A percentile compares a stretch with the other conserved stretches of the same genome.
These are phyloP conservation scores for Ptychoptera contaminata DNA, from an alignment of 2,888 invertebrate species.

Conservation along the genomic window DNA sequence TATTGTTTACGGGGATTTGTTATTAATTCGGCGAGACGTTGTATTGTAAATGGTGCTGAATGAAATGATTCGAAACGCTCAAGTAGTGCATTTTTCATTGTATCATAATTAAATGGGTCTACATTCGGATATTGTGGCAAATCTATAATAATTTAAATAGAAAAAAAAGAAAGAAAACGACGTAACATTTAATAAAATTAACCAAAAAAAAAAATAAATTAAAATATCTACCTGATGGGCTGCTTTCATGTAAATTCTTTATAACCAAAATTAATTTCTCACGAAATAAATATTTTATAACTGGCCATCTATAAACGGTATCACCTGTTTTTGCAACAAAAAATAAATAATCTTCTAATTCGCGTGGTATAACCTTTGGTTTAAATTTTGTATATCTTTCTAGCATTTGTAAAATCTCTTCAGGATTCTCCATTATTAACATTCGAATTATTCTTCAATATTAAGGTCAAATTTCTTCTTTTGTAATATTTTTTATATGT, in stretches of 20 bases:
- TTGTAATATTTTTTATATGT: too few relatives aligned
- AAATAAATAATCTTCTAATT: slow-evolving; percentile 75
- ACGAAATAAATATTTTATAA: slow-evolving; percentile 73
- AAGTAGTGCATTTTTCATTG: slow-evolving; percentile 67
- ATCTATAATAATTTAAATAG: slow-evolving; percentile 37
- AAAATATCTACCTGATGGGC: slow-evolving; percentile 34
- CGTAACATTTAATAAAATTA: background rate
- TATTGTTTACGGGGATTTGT: slow-evolving; percentile 87
- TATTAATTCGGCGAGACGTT: slow-evolving; percentile 86
- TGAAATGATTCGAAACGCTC: slow-evolving; percentile 70
- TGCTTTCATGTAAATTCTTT: slow-evolving; percentile 71
- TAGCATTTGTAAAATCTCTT: slow-evolving; percentile 66
- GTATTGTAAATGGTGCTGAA: slow-evolving; percentile 91
- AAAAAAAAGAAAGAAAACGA: slow-evolving; percentile 10
- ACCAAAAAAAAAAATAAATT: slow-evolving; percentile 1
- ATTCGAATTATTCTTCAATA: slow-evolving; percentile 7
- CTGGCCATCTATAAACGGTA: slow-evolving; percentile 82
- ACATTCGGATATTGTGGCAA: slow-evolving; percentile 81
- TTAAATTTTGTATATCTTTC: slow-evolving; percentile 67
- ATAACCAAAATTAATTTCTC: slow-evolving; percentile 77
- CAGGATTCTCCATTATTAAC: slow-evolving; percentile 59
- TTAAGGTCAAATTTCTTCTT: background rate
- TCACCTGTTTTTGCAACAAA: slow-evolving; percentile 90
- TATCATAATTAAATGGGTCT: slow-evolving; percentile 78
- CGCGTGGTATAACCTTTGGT: slow-evolving; percentile 69